A percentile compares a stretch with the other conserved stretches of the same genome.
phyloP scores from a whole-genome alignment of 2,888 invertebrate species.

The Tipula confusa region DNA sequence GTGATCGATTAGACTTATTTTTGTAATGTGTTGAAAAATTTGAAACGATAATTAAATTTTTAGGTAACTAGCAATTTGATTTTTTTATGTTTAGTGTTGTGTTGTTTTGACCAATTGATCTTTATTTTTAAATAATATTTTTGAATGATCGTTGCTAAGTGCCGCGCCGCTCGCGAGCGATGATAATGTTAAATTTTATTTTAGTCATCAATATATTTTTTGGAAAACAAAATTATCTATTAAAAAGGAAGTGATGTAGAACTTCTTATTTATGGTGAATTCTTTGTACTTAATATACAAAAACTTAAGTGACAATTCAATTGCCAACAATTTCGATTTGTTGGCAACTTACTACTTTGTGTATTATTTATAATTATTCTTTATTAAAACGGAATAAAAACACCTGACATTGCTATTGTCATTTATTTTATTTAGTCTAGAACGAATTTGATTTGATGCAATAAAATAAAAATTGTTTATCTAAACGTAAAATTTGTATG shows the following conservation, averaged over 20 bases:
- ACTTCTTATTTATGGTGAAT: background rate
- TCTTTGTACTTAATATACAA: background rate
- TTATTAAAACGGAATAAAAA: slow-evolving; percentile 3
- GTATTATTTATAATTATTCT: background rate
- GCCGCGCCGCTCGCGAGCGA: background rate
- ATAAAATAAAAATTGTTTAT: too few relatives aligned
- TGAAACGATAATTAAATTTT: background rate
- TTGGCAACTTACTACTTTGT: background rate
- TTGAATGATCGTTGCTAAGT: background rate
- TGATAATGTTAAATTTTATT: background rate
- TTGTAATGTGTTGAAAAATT: background rate
- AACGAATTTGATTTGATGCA: background rate
- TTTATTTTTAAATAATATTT: background rate
- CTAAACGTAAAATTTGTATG: background rate
- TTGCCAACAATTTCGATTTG: background rate
- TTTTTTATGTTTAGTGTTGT: background rate
- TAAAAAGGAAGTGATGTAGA: background rate
- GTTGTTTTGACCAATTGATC: background rate
- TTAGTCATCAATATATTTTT: too few relatives aligned
- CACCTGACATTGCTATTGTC: background rate
- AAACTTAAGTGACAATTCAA: background rate
- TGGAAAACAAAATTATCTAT: background rate
- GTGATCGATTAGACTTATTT: background rate
- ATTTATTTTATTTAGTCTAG: background rate
- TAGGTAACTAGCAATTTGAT: background rate